Base-by-base conservation (phyloP, 2,888 invertebrate species). In the Acrocera orbiculus region DNA sequence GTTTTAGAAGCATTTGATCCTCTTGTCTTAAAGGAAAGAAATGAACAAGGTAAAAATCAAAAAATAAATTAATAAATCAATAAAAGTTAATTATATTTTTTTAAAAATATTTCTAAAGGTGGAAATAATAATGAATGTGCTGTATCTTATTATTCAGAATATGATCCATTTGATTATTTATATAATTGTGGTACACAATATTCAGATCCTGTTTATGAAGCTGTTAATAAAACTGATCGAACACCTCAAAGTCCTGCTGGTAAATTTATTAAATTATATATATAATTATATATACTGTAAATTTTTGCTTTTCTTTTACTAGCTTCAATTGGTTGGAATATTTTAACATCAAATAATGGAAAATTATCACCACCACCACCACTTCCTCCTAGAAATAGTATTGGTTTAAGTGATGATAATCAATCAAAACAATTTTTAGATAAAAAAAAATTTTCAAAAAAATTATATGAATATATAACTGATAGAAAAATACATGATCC, bases 1-100 rank as follows among this genome's bases (percentile, higher is more conserved):
- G 59, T 87, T 48, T 62, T 87, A 49, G 83, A 86, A 57, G 82
- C 82, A 40, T 87, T 87, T 58, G 87, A 87, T 69, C 87, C 87
- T 30, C 65, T 87, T 53, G 65, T 81, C 29, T 62, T 63, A 49
- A 63, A 70, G 49, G 72, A 75, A 44, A 62, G 62, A 45, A 60
- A 63, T 53, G 64, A 62, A 54, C 53, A 62, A 46, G 70, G 34
- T 34, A 25, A 34, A 29, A 15, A 11, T 24, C 3, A 19, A 19
- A 19, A 19, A 19, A 19, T 7, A 19, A 7, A 19, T 7, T 19
- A 19, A 19, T 2, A 19, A 19, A 19, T 6, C 19, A 19, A 19
- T 10, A 6, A 22, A 22, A 4, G 9, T 10, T 22, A 8, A 3
- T n/a, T 4, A 3, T 7, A 22, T 7, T 10, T n/a, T 22, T 7